phyloP scores from a whole-genome alignment of 2,113 vertebrate genomes.

The Oncorhynchus masou region DNA sequence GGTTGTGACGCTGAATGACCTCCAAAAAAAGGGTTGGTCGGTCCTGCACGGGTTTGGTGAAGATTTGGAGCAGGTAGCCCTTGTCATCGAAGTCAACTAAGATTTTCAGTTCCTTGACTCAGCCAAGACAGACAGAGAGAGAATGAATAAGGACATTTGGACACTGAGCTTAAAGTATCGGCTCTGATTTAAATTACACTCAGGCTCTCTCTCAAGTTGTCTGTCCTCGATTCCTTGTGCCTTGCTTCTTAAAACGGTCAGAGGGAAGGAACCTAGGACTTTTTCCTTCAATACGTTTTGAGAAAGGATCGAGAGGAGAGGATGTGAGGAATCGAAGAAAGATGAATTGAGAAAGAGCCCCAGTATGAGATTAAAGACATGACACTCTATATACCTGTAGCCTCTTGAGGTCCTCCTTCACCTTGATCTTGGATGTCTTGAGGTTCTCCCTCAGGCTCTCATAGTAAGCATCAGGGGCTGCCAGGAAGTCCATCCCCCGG shows the following conservation, averaged over 20 bases:
- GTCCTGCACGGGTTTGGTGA: conserved; percentile 82
- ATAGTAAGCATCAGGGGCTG: conserved; percentile 76
- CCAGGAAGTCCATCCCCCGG: conserved; percentile 78
- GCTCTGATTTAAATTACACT: not conserved
- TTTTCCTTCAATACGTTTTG: not conserved
- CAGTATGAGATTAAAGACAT: not conserved
- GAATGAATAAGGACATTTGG: not conserved
- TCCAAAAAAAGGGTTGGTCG: conserved; percentile 77
- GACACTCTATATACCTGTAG: conserved; percentile 68
- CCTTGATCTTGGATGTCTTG: conserved; percentile 77
- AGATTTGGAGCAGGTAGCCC: conserved; percentile 84
- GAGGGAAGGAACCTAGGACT: no score
- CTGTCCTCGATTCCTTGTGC: not conserved
- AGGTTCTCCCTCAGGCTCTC: conserved; percentile 70
- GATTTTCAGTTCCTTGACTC: conserved; percentile 76
- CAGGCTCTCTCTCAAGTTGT: not conserved
- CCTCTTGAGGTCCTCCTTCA: conserved; percentile 76
- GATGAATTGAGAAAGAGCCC: not conserved
- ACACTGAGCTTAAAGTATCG: not conserved
- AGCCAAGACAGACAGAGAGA: conserved; percentile 1
- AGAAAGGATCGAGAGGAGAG: not conserved
- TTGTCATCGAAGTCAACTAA: conserved; percentile 82
- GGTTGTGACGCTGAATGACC: conserved; percentile 80
- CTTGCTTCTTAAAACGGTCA: no score
- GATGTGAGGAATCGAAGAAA: not conserved